Evolutionary conservation across 23 tunicate species (phyloP).

Genomic region (Aplidium turbinatum): DNA sequence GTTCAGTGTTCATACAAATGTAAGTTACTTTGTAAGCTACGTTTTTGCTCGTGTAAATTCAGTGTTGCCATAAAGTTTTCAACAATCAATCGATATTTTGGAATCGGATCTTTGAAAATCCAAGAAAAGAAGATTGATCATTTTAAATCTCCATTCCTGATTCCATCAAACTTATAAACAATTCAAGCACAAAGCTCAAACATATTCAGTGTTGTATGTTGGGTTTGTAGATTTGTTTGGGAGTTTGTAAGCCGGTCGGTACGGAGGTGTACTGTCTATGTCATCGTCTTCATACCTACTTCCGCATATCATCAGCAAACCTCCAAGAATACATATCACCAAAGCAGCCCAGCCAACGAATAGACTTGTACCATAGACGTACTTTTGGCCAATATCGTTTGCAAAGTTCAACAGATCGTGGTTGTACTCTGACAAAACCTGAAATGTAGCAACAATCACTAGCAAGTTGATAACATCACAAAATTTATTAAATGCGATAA

Average conservation of each 20-base stretch:
- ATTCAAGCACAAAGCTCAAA: no score
- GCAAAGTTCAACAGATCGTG: background rate
- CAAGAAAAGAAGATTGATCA: no score
- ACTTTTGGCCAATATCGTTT: background rate
- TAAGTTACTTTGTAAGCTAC: no score
- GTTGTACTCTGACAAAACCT: background rate
- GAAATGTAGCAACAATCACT: background rate
- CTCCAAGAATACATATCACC: background rate
- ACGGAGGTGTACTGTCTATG: background rate
- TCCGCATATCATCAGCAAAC: background rate
- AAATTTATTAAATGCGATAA: no score
- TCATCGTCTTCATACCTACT: background rate
- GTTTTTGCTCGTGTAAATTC: no score
- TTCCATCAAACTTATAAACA: no score
- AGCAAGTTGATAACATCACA: no score
- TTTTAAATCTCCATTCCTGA: no score
- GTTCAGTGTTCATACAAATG: no score
- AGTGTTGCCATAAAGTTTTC: no score
- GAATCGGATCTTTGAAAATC: no score
- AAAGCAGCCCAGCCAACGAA: constrained; percentile 4
- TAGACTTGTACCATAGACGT: background rate
- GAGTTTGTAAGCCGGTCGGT: background rate
- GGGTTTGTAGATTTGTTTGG: background rate
- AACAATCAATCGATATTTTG: no score
- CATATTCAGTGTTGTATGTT: background rate